phyloP scores from a whole-genome alignment of 2,797 vertebrate species.

The Sebastes matsubarae region DNA sequence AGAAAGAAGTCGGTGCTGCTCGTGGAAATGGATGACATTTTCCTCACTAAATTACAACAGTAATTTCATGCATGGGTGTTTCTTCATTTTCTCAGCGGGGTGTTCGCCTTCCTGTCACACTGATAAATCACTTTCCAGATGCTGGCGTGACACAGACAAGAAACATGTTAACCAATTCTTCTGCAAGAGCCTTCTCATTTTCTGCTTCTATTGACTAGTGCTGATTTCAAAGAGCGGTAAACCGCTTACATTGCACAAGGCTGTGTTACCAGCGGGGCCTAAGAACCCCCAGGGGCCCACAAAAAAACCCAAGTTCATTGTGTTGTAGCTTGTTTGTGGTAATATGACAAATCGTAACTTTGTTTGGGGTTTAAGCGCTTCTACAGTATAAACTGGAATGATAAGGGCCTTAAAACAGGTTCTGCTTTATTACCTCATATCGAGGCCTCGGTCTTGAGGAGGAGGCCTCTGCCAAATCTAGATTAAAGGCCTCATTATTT shows the following conservation, averaged over 20 bases:
- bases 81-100: conserved; percentile 52
- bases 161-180: conserved; percentile 42
- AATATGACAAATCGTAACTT: neutral
- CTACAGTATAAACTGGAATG: neutral
- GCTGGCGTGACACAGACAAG: conserved; percentile 48
- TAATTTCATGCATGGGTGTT: conserved; percentile 68
- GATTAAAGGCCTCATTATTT: too few relatives aligned
- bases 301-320: neutral
- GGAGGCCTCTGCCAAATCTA: too few relatives aligned
- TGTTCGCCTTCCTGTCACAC: conserved; percentile 24
- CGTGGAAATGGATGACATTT: conserved; percentile 50
- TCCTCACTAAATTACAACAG: conserved; percentile 53
- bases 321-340: neutral
- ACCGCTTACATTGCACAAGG: neutral
- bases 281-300: neutral
- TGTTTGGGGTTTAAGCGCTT: neutral
- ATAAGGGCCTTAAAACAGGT: neutral
- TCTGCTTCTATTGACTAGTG: conserved; percentile 3
- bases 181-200: conserved; percentile 24
- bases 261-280: neutral
- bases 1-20: conserved; percentile 14
- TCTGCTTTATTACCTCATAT: neutral
- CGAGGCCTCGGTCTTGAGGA: too few relatives aligned
- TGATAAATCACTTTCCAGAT: conserved; percentile 61
- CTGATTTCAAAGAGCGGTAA: conserved; percentile 12